Percentiles rank a stretch among this genome's conserved stretches.
Conservation (phyloP, 2,797 vertebrate species). For the Sandelia bainsii region DNA sequence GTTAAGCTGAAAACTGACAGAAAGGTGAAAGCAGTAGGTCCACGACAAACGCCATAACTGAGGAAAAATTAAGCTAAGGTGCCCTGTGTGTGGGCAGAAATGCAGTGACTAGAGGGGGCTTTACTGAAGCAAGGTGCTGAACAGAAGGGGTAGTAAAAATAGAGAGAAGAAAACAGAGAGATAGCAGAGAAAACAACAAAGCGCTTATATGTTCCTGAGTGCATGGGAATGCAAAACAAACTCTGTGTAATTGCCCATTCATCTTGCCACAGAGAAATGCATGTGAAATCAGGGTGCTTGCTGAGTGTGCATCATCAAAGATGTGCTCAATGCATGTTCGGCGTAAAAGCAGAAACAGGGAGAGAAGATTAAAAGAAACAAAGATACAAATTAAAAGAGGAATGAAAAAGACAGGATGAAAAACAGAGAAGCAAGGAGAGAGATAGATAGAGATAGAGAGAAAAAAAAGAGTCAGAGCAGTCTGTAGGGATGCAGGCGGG, state of each 20-base stretch:
- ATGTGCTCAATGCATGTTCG: conserved; percentile 43
- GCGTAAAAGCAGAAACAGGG: conserved; percentile 46
- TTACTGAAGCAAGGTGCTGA: conserved; percentile 80
- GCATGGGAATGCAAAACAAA: conserved; percentile 74
- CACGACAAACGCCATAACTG: conserved; percentile 47
- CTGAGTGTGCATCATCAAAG: conserved; percentile 67
- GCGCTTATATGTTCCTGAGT: conserved; percentile 63
- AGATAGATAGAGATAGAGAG: conserved; percentile 73
- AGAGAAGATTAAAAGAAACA: conserved; percentile 20
- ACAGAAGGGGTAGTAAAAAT: conserved; percentile 78
- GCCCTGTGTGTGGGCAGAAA: conserved; percentile 78
- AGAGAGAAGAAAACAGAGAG: conserved; percentile 73
- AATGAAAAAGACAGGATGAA: conserved; percentile 74
- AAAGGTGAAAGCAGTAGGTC: conserved; percentile 42
- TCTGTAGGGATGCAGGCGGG: conserved; percentile 90
- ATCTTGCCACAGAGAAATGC: conserved; percentile 64
- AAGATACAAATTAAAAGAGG: conserved; percentile 72
- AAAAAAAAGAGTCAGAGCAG: conserved; percentile 77
- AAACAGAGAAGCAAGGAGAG: conserved; percentile 72
- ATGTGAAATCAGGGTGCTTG: conserved; percentile 65
- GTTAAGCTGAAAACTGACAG: conserved; percentile 32
- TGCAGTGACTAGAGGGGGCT: conserved; percentile 77
- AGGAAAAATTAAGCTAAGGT: conserved; percentile 60
- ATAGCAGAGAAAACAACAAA: conserved; percentile 59
- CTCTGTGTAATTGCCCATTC: conserved; percentile 68